Base-by-base conservation (phyloP, 2,888 invertebrate species). In the Eupsilia transversa region DNA sequence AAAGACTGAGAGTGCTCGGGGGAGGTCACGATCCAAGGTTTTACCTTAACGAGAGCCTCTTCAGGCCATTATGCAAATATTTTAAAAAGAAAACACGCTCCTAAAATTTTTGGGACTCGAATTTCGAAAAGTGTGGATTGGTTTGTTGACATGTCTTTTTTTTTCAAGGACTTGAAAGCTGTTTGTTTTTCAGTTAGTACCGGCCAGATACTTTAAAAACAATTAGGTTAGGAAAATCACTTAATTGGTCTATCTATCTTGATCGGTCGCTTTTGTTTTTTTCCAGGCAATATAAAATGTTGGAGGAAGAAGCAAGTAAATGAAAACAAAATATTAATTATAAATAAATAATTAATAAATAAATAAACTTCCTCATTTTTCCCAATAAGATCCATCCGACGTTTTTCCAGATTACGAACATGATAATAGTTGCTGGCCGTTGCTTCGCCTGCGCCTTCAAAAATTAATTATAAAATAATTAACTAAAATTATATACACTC, bases 51-150 rank as follows among this genome's bases (percentile, higher is more conserved):
- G 67, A 81, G 66, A 72, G 52, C 77, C 65, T 41, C 73, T 78
- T 74, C 57, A 70, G n/a, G 17, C 46, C 46, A 82, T 80, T 80
- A 80, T 82, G 79, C 54, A 78, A 80, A 80, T 74, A 63, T 41
- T 23, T 46, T 23, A 14, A 54, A 56, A 75, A 74, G 66, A 72
- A 49, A 41, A 27, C 5, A n/a, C n/a, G 52, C 20, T 27, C 1
- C 27, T 33, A 17, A 56, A 41, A 61, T 10, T 5, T 41, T 20
- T 9, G 17, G 23, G 23, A 14, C 71, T 20, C 10, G 23, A 30
- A 61, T 73, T 71, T 41, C 14, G 17, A 61, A 71, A 61, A 71
- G 3, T 70, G 23, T 9, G 17, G 20, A 30, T 41, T 33, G 17
- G 70, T 70, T 46, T 9, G 23, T 70, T 56, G 54, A 41, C 27